Evolutionary conservation across 2,113 vertebrate genomes (phyloP).

Genomic region (Bubo blakistoni): DNA sequence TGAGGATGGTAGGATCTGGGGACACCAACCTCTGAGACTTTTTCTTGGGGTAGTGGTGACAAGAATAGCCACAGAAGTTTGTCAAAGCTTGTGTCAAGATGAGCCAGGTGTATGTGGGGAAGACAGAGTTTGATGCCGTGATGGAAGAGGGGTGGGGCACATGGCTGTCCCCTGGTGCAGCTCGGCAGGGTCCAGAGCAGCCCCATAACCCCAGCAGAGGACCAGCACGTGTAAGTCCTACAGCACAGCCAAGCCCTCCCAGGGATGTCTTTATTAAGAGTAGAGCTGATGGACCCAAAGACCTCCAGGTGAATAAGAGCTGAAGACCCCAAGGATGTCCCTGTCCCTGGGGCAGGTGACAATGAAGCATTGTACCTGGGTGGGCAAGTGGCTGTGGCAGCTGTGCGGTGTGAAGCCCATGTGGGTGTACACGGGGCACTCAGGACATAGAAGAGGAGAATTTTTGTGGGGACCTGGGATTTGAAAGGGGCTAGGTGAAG

Average conservation of each 20-base stretch:
- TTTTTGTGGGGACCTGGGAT: background rate
- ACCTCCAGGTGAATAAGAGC: background rate
- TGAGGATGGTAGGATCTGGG: background rate
- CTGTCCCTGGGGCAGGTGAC: background rate
- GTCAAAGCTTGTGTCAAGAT: background rate
- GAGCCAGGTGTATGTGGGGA: rapidly evolving
- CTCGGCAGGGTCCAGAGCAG: background rate
- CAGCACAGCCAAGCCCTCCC: background rate
- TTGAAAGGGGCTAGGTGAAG: background rate
- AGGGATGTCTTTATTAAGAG: background rate
- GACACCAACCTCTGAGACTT: background rate
- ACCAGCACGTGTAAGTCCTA: rapidly evolving
- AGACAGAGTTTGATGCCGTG: background rate
- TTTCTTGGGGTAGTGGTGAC: background rate
- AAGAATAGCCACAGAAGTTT: background rate
- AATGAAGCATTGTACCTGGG: background rate
- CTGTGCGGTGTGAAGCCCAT: rapidly evolving
- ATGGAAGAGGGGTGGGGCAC: background rate
- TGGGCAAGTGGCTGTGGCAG: background rate
- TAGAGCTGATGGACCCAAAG: background rate
- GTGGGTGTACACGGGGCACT: rapidly evolving
- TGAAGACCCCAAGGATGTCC: background rate
- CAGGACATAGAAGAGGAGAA: background rate
- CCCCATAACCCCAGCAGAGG: background rate
- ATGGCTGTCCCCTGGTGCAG: no score